Percentiles rank a stretch among this genome's conserved stretches.
Evolutionary conservation across 2,797 vertebrate genomes (phyloP).

Genomic region (Tragelaphus eurycerus): DNA sequence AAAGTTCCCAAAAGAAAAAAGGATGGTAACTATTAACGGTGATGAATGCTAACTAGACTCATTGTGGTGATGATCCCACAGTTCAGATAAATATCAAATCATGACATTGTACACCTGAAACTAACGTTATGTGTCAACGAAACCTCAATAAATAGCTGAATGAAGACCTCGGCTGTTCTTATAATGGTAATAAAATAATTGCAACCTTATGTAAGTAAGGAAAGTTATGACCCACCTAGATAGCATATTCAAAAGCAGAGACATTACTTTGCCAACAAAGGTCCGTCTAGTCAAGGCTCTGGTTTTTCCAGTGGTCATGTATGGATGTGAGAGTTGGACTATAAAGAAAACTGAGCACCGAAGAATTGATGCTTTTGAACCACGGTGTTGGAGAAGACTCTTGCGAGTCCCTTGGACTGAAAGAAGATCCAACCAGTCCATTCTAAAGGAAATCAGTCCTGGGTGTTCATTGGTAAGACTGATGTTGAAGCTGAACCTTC

Average conservation of each 20-base stretch:
- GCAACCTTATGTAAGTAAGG: background rate
- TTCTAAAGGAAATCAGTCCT: background rate
- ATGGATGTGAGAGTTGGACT: background rate
- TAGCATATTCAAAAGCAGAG: background rate
- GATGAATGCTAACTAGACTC: background rate
- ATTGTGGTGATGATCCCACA: background rate
- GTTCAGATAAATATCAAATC: background rate
- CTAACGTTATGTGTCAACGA: background rate
- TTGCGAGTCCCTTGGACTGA: background rate
- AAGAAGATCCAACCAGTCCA: background rate
- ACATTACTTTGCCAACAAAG: background rate
- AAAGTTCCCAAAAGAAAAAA: background rate
- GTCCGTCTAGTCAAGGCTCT: background rate
- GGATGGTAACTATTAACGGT: background rate
- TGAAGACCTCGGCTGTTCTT: background rate
- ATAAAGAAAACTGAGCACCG: background rate
- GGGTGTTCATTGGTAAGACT: background rate
- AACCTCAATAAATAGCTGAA: background rate
- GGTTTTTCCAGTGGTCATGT: background rate
- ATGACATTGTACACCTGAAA: background rate
- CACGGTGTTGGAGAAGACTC: background rate
- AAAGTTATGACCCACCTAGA: background rate
- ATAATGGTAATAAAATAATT: background rate
- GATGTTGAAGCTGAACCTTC: background rate
- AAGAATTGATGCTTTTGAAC: background rate